Percentiles rank a stretch among this genome's conserved stretches.
Conservation (phyloP, 2,797 vertebrate genomes). For the Amniataba percoides region DNA sequence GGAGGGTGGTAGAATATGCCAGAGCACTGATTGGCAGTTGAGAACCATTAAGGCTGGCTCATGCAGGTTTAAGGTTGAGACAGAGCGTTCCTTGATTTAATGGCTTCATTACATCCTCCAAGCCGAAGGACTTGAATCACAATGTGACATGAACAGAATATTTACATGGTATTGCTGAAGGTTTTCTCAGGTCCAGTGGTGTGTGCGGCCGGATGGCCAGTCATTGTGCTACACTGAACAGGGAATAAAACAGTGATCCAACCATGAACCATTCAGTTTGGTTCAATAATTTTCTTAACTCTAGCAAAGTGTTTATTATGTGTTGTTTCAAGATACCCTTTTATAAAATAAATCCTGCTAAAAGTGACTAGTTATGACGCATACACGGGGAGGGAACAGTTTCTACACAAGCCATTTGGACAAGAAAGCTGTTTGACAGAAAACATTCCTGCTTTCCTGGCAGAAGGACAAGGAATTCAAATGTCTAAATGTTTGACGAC, state of each 20-base stretch:
- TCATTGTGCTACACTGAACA: not conserved
- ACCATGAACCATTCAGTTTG: not conserved
- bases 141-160: slow-evolving; percentile 51
- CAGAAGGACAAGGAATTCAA: not conserved
- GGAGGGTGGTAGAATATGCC: slow-evolving; percentile 56
- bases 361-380: not conserved
- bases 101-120: slow-evolving; percentile 66
- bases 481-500: not conserved
- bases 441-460: not conserved
- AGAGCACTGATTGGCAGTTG: slow-evolving; percentile 77
- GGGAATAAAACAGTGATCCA: not conserved
- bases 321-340: not conserved
- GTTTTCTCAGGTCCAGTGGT: slow-evolving; percentile 26
- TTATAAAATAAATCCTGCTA: not conserved
- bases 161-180: slow-evolving; percentile 50
- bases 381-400: not conserved
- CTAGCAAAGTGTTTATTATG: not conserved
- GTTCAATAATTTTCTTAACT: not conserved
- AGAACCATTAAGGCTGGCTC: slow-evolving; percentile 74
- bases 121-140: slow-evolving; percentile 39
- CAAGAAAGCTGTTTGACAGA: slow-evolving; percentile 5
- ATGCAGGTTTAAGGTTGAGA: slow-evolving; percentile 75
- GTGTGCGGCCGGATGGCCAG: not conserved
- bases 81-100: slow-evolving; percentile 71
- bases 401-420: not conserved